A percentile compares a stretch with the other conserved stretches of the same genome.
Evolutionary conservation across 2,113 vertebrate species (phyloP).

Genomic region (Takifugu flavidus): DNA sequence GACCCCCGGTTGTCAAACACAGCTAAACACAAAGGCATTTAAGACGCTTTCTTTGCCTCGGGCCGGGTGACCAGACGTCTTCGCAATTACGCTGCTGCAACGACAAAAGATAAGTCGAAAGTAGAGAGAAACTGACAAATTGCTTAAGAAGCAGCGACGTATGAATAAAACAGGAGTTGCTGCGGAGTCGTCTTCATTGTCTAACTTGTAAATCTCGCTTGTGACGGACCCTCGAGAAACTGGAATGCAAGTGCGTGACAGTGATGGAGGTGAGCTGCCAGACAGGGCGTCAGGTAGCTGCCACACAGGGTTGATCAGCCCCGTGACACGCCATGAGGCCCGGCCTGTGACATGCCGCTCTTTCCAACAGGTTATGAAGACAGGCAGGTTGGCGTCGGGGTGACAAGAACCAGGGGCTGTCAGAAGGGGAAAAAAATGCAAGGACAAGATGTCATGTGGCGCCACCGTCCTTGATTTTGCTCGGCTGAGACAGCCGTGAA

Average conservation of each 20-base stretch:
- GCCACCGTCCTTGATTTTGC: constrained; percentile 55
- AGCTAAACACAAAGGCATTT: constrained; percentile 47
- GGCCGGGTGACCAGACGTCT: constrained; percentile 19
- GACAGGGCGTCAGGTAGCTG: constrained; percentile 63
- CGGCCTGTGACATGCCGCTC: constrained; percentile 35
- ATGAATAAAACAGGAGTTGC: not conserved
- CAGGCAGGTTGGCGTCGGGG: constrained; percentile 43
- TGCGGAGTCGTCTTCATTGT: constrained; percentile 16
- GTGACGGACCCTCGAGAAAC: constrained; percentile 40
- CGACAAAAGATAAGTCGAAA: not conserved
- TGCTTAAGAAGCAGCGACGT: constrained; percentile 7
- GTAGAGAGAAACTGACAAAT: not conserved
- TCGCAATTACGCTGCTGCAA: not conserved
- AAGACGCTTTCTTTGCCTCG: constrained; percentile 28
- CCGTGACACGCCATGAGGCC: constrained; percentile 46
- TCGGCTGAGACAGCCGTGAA: constrained; percentile 37
- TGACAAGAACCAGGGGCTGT: constrained; percentile 69
- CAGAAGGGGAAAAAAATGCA: constrained; percentile 37
- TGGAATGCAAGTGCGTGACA: constrained; percentile 67
- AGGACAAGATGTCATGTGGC: constrained; percentile 45
- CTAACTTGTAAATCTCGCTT: constrained; percentile 48
- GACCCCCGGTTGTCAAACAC: constrained; percentile 55
- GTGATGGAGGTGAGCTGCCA: constrained; percentile 65
- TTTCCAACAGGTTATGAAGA: constrained; percentile 66
- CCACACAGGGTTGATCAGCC: constrained; percentile 56